Conservation (phyloP, 2,888 invertebrate genomes). For the Megaustenia siamemsis region DNA sequence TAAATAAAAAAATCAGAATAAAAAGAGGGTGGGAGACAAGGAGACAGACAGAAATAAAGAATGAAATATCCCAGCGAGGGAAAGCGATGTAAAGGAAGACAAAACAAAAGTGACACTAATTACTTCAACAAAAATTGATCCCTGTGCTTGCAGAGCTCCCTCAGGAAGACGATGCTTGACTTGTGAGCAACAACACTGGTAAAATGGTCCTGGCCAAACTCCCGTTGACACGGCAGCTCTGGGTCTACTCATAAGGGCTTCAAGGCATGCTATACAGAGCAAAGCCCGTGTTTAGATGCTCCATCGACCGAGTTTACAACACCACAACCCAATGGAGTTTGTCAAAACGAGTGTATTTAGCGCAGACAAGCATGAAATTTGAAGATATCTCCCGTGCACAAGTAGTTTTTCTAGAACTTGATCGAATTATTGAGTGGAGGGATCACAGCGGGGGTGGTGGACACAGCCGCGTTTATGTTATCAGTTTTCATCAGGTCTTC, state of each 20-base stretch:
- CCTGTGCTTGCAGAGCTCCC: conserved; percentile 9
- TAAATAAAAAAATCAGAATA: background rate
- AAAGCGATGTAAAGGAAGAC: background rate
- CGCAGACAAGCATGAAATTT: conserved; percentile 32
- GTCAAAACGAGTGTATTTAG: conserved; percentile 39
- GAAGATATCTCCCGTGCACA: conserved; percentile 7
- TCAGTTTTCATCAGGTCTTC: conserved; percentile 8
- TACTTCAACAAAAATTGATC: conserved; percentile 38
- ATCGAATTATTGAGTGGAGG: conserved; percentile 33
- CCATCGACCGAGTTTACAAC: conserved; percentile 10
- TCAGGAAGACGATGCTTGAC: conserved; percentile 22
- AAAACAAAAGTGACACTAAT: conserved; percentile 33
- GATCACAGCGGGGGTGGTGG: background rate
- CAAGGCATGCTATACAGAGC: background rate
- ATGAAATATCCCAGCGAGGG: background rate
- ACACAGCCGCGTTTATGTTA: conserved; percentile 20
- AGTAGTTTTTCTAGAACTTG: conserved; percentile 21
- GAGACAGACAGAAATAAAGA: background rate
- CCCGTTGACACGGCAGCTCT: background rate
- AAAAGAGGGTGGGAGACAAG: background rate
- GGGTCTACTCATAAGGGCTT: background rate
- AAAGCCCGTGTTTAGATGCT: conserved; percentile 24
- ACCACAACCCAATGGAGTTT: conserved; percentile 35
- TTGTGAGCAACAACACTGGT: conserved; percentile 26
- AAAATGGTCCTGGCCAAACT: background rate